Evolutionary conservation across 2,888 invertebrate species (phyloP).

Genomic region (Drosophila conformis): DNA sequence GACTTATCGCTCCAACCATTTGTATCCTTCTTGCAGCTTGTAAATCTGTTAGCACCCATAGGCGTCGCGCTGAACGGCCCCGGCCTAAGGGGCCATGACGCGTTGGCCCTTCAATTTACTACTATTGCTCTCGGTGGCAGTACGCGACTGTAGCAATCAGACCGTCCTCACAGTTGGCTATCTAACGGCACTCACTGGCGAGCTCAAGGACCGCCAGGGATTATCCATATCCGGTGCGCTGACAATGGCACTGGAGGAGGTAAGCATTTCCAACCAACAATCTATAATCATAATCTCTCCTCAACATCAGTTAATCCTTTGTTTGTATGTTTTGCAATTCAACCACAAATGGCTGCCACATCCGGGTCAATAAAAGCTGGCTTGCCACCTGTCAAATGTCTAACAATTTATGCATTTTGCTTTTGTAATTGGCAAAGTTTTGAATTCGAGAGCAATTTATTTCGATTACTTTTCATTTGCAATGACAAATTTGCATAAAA

Average conservation of each 20-base stretch:
- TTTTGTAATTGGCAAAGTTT: background rate
- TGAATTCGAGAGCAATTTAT: background rate
- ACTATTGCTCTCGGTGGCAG: constrained; percentile 88
- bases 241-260: constrained; percentile 94
- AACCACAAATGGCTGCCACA: background rate
- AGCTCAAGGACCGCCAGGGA: constrained; percentile 92
- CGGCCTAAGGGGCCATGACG: constrained; percentile 86
- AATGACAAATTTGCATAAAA: background rate
- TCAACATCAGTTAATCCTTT: no score
- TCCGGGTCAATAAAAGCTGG: background rate
- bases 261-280: constrained; percentile 80
- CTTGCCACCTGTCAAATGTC: background rate
- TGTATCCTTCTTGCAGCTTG: constrained; percentile 75
- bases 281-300: background rate
- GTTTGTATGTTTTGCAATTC: background rate
- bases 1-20: background rate
- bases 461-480: background rate
- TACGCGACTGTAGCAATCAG: constrained; percentile 84
- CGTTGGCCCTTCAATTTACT: constrained; percentile 87
- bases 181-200: constrained; percentile 92
- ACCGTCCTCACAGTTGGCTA: constrained; percentile 92
- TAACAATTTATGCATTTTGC: background rate
- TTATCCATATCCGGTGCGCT: constrained; percentile 96
- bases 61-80: constrained; percentile 88
- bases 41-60: constrained; percentile 85